Percentiles rank a stretch among this genome's conserved stretches.
These are phyloP conservation scores for Ramphastos sulfuratus DNA, from an alignment of 2,113 vertebrate genomes.

Conservation along the genomic window DNA sequence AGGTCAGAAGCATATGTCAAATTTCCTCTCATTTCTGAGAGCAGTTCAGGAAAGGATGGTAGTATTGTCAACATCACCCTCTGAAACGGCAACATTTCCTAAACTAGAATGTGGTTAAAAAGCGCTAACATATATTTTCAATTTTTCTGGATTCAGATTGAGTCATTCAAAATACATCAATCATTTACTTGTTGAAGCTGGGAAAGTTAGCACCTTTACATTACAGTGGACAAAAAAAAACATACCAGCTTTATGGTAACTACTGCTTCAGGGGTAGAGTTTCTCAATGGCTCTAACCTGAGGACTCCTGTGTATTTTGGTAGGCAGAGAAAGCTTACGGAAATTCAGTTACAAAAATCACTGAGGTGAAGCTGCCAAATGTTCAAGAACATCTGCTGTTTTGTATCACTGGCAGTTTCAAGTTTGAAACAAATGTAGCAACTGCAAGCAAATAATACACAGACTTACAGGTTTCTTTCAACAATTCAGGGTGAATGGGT, in stretches of 20 bases:
- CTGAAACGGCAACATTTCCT: background rate
- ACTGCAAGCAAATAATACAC: background rate
- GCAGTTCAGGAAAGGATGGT: background rate
- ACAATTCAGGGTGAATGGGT: background rate
- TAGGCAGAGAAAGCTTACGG: background rate
- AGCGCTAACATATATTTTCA: background rate
- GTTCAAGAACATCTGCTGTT: slow-evolving; percentile 25
- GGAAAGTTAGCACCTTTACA: background rate
- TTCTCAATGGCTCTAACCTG: background rate
- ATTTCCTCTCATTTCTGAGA: background rate
- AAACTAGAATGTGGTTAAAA: background rate
- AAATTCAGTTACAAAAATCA: slow-evolving; percentile 7
- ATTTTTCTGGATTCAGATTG: background rate
- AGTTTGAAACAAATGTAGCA: slow-evolving; percentile 19
- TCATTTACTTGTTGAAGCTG: background rate
- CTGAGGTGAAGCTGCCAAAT: background rate
- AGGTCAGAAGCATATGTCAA: background rate
- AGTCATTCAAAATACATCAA: background rate
- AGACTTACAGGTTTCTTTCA: background rate
- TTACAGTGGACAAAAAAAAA: background rate
- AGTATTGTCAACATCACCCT: background rate
- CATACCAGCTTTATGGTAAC: accelerated
- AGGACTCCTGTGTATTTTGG: background rate
- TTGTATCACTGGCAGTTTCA: background rate
- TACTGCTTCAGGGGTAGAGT: background rate